A percentile compares a stretch with the other conserved stretches of the same genome.
These are phyloP conservation scores for Cyprinus carpio DNA, from an alignment of 2,113 vertebrate species.

Conservation along the genomic window DNA sequence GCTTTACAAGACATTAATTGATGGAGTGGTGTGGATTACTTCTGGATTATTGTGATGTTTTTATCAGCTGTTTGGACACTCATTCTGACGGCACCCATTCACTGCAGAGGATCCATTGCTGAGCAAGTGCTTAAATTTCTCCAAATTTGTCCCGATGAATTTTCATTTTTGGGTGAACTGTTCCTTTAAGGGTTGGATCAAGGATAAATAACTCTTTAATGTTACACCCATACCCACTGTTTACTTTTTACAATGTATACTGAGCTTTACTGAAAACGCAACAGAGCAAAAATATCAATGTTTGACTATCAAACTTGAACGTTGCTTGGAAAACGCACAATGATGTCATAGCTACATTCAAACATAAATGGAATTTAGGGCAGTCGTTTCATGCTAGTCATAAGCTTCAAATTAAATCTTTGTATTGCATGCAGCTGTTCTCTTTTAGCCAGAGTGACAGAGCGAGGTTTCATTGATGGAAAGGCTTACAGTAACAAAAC, in stretches of 20 bases:
- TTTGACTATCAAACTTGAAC: not conserved
- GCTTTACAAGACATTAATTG: too few species aligned
- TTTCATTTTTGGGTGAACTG: too few species aligned
- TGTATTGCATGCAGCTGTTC: conserved; percentile 37
- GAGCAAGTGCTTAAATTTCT: too few species aligned
- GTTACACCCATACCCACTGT: not conserved
- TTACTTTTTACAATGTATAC: not conserved
- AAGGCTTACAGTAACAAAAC: conserved; percentile 37
- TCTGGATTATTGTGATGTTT: too few species aligned
- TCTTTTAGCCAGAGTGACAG: not conserved
- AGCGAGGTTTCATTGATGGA: not conserved
- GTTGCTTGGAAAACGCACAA: not conserved
- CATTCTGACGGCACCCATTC: too few species aligned
- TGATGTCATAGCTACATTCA: conserved; percentile 3
- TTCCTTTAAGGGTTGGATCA: not conserved
- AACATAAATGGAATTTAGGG: not conserved
- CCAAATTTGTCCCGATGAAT: too few species aligned
- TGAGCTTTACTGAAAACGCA: not conserved
- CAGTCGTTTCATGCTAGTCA: conserved; percentile 31
- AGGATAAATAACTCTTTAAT: not conserved
- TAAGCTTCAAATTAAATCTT: not conserved
- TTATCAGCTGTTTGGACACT: too few species aligned
- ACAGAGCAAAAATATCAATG: not conserved
- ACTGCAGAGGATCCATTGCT: too few species aligned
- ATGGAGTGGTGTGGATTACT: too few species aligned